A percentile compares a stretch with the other conserved stretches of the same genome.
Conservation (phyloP, 1,140 invertebrate genomes). For the Aradophagus sp. region DNA sequence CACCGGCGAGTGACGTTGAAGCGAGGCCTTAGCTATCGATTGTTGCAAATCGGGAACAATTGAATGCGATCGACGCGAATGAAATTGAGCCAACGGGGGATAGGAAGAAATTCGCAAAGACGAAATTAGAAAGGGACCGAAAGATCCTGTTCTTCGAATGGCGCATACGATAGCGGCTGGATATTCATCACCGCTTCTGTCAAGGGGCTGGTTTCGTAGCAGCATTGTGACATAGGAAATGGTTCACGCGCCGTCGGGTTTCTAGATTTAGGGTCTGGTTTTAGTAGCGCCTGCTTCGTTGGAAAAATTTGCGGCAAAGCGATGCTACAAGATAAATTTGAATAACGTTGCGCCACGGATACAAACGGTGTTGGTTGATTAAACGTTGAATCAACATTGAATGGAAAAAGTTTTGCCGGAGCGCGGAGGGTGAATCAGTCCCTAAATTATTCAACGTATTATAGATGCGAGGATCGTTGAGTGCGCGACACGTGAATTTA, state of each 20-base stretch:
- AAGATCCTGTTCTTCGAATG: conserved; percentile 53
- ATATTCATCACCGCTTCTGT: conserved; percentile 63
- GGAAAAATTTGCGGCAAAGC: conserved; percentile 59
- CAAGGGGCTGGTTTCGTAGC: conserved; percentile 59
- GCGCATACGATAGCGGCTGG: conserved; percentile 50
- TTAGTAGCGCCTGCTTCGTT: conserved; percentile 42
- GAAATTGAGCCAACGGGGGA: conserved; percentile 34
- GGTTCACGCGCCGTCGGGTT: conserved; percentile 60
- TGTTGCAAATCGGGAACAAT: conserved; percentile 38
- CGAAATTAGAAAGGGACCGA: conserved; percentile 60
- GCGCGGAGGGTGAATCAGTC: no score
- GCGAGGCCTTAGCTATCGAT: conserved; percentile 21
- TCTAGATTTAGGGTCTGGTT: conserved; percentile 60
- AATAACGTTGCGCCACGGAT: conserved; percentile 51
- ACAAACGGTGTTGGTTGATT: conserved; percentile 37
- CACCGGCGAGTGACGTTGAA: no score
- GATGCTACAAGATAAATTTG: conserved; percentile 60
- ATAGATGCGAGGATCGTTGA: conserved; percentile 18
- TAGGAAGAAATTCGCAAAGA: conserved; percentile 59
- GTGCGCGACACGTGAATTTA: conserved; percentile 5
- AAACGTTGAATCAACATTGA: conserved; percentile 46
- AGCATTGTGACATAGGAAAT: conserved; percentile 57
- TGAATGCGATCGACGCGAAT: conserved; percentile 27
- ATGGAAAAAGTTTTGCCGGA: conserved; percentile 27
- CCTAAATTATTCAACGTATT: conserved; percentile 14